Base-by-base conservation (phyloP, 2,888 invertebrate genomes). In the Melipona beecheii region DNA sequence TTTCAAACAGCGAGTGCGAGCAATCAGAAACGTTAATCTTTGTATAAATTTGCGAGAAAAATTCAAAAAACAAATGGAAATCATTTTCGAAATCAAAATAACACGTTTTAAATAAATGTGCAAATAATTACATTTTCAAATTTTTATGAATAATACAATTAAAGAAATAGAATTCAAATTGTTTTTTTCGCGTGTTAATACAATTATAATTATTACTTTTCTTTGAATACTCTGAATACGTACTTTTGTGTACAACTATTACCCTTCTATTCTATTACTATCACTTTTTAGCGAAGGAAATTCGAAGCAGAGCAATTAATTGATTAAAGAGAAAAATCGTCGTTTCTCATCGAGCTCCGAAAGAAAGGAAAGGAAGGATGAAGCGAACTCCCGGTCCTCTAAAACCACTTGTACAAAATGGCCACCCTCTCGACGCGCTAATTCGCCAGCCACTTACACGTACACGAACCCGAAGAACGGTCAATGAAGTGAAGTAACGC, bases 21-120 rank as follows among this genome's bases (percentile, higher is more conserved):
- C 11, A 43, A 43, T 43, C 2, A 43, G 11, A 9, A 43, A 11
- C 1, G 0, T 9, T 43, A 9, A 1, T 0, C 0, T 0, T 9
- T 9, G 9, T 36, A 9, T 36, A 9, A 36, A 36, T 36, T 43
- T 43, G 1, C 0, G 9, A 43, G 2, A 9, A 43, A 43, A 9
- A 11, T 43, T 43, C 43, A 0, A 43, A 43, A 9, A 43, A 1
- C 43, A 43, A 9, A 11, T 43, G 43, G 11, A 11, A 43, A 27
- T 27, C 27, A 27, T 1, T 31, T 31, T 31, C 4, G 31, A 31
- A 31, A 31, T 31, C 4, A 31, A 31, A 31, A 31, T 4, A 31
- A 31, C 31, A 31, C 31, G 4, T 31, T 31, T 31, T 4, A 31
- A 4, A 31, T 31, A 31, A 31, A 31, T 31, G 31, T 31, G 31